Conservation (phyloP, 2,797 vertebrate genomes). For the Acipenser ruthenus region DNA sequence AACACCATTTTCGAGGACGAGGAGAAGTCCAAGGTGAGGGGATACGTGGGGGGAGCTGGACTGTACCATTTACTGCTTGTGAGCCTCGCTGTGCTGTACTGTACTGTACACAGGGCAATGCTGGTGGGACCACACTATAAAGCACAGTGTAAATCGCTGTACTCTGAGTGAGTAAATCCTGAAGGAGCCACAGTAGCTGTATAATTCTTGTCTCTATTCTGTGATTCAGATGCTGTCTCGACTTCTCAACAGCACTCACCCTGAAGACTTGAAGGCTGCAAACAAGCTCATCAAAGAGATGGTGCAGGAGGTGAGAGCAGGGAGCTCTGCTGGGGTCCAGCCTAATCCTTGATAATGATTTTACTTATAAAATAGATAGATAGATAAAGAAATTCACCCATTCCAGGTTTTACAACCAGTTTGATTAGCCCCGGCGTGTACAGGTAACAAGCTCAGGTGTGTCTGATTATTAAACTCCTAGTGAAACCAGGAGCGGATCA, state of each 20-base stretch:
- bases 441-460: too few species aligned
- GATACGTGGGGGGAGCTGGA: neutral
- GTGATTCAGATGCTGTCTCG: constrained; percentile 78
- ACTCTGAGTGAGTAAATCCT: neutral
- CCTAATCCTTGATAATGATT: too few species aligned
- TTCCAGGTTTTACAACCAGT: too few species aligned
- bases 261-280: constrained; percentile 89
- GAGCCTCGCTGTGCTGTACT: neutral
- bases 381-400: too few species aligned
- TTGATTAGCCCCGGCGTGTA: too few species aligned
- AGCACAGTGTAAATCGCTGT: neutral
- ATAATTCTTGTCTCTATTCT: neutral
- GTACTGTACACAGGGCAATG: neutral
- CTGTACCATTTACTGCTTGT: neutral
- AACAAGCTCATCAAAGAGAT: constrained; percentile 98
- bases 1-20: constrained; percentile 92
- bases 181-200: neutral
- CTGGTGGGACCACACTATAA: too few species aligned
- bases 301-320: constrained; percentile 84
- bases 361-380: too few species aligned
- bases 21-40: constrained; percentile 89
- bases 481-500: too few species aligned
- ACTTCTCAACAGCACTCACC: constrained; percentile 87
- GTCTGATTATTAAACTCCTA: too few species aligned
- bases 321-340: neutral